Base-by-base conservation (phyloP, 1,140 invertebrate species). In the Thaumetopoea pityocampa region DNA sequence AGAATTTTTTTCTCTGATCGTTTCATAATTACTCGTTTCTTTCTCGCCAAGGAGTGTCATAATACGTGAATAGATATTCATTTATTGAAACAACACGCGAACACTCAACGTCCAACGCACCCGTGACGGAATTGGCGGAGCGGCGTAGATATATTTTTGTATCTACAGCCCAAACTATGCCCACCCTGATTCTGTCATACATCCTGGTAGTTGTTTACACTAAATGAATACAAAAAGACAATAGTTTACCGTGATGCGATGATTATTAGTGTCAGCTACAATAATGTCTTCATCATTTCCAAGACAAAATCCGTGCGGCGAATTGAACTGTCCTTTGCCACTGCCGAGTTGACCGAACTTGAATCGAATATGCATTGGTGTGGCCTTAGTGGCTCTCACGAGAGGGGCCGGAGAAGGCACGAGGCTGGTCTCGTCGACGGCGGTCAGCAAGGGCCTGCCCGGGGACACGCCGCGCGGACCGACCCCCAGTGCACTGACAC, bases 201-300 rank as follows among this genome's bases (percentile, higher is more conserved):
- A n/a, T n/a, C n/a, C n/a, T n/a, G n/a, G n/a, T n/a, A n/a, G n/a
- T n/a, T n/a, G n/a, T n/a, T n/a, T n/a, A n/a, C n/a, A n/a, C n/a
- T n/a, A n/a, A n/a, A n/a, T n/a, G n/a, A n/a, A n/a, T n/a, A n/a
- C n/a, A n/a, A n/a, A n/a, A n/a, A n/a, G n/a, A n/a, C n/a, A n/a
- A n/a, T n/a, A 35, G 51, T 54, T 85, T 73, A 97, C 93, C 82
- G 96, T 94, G 66, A 98, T 96, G 35, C 96, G 90, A 85, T 98
- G 96, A 80, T 98, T 98, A 74, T 98, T 97, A 0, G 97, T 98
- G 77, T 98, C 97, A 9, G 96, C 96, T 9, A 96, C 94, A 59
- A 98, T 94, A 58, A 97, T 96, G 65, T 98, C 96, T 85, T 98
- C 96, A 66, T 98, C 95, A 24, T 92, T 87, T 12, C 96, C 96